Percentiles rank a stretch among this genome's conserved stretches.
Evolutionary conservation across 2,113 vertebrate genomes (phyloP).

Genomic region (Gopherus evgoodei): DNA sequence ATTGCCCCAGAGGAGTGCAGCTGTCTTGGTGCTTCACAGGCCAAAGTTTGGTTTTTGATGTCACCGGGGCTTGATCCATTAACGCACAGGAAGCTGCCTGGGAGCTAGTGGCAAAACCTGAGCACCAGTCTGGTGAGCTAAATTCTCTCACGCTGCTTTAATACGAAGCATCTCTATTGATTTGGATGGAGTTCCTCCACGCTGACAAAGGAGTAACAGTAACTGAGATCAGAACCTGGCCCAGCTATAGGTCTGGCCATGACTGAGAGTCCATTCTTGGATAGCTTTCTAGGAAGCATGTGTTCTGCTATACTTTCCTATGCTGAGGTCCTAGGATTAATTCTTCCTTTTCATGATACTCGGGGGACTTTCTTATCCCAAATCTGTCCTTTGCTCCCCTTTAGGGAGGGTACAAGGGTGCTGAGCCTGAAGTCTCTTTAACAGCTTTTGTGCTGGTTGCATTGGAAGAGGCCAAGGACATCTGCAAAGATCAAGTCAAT

Average conservation of each 20-base stretch:
- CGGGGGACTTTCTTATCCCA: rapidly evolving
- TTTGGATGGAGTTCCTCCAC: neutral
- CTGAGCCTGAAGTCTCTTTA: constrained; percentile 81
- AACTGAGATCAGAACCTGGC: neutral
- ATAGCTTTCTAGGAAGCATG: neutral
- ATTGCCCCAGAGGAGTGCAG: neutral
- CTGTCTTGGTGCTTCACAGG: neutral
- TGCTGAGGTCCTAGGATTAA: neutral
- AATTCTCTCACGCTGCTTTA: neutral
- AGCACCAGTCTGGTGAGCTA: neutral
- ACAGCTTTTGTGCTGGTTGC: constrained; percentile 89
- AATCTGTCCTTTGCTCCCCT: rapidly evolving
- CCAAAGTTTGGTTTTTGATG: neutral
- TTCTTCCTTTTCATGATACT: rapidly evolving
- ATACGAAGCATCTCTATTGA: neutral
- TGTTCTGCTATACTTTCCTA: neutral
- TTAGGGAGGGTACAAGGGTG: constrained; percentile 79
- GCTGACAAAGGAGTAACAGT: neutral
- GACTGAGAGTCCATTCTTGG: neutral
- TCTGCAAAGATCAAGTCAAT: constrained; percentile 75
- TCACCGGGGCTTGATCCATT: neutral
- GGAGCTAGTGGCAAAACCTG: neutral
- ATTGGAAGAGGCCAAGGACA: constrained; percentile 77
- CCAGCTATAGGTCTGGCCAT: neutral
- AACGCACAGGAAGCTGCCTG: neutral